phyloP scores from a whole-genome alignment of 2,888 invertebrate species.

The Seira ritae region DNA sequence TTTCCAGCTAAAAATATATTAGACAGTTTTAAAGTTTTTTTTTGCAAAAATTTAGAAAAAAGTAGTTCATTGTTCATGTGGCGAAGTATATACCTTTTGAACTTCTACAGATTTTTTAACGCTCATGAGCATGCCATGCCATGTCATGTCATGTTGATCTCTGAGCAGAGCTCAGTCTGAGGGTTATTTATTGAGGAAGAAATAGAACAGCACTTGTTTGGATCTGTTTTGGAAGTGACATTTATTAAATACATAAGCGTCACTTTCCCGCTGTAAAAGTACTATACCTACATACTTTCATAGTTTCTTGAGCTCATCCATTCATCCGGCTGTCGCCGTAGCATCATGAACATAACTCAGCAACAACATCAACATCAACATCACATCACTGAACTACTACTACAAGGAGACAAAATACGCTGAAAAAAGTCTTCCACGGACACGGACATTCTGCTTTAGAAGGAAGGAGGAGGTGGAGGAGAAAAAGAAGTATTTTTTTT shows the following conservation, averaged over 20 bases:
- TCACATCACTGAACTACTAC: not conserved
- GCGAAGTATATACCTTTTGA: too few species aligned
- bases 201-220: conserved; percentile 60
- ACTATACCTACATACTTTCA: too few species aligned
- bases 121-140: too few species aligned
- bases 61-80: too few species aligned
- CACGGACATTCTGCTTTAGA: too few species aligned
- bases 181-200: conserved; percentile 60
- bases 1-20: too few species aligned
- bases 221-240: conserved; percentile 62
- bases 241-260: conserved; percentile 65
- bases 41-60: too few species aligned
- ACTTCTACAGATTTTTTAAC: too few species aligned
- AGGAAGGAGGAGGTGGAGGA: conserved; percentile 8
- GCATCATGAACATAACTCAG: conserved; percentile 57
- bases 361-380: conserved; percentile 9
- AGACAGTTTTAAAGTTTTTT: too few species aligned
- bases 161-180: too few species aligned
- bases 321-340: conserved; percentile 63
- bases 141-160: conserved; percentile 35
- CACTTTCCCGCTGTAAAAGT: conserved; percentile 57
- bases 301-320: conserved; percentile 56
- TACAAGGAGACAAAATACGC: not conserved
- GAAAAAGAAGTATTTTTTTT: too few species aligned
- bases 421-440: not conserved